Evolutionary conservation across 2,113 vertebrate genomes (phyloP).

Genomic region (Albula goreensis): DNA sequence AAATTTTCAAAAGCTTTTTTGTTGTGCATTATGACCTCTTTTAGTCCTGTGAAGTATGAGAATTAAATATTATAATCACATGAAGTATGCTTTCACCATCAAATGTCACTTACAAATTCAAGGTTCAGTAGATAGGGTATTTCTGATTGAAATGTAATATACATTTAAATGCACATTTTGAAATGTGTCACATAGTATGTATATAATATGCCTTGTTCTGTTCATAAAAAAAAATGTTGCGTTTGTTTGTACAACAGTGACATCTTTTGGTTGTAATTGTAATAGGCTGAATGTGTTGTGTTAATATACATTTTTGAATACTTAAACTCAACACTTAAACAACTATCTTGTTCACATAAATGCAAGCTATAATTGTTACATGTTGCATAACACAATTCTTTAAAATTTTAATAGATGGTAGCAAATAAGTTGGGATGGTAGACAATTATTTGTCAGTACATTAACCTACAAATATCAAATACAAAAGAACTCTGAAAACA

Average conservation of each 20-base stretch:
- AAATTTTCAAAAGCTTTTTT: background rate
- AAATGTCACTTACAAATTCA: background rate
- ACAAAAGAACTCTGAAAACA: too few species aligned
- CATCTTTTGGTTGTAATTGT: constrained; percentile 61
- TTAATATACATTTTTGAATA: background rate
- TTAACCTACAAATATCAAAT: too few species aligned
- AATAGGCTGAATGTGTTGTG: background rate
- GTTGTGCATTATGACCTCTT: background rate
- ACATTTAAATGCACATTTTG: background rate
- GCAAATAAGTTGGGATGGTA: too few species aligned
- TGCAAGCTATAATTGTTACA: too few species aligned
- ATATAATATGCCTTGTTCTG: background rate
- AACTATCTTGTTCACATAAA: too few species aligned
- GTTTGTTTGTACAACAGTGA: constrained; percentile 66
- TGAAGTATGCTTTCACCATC: background rate
- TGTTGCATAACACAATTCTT: too few species aligned
- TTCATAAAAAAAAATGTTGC: background rate
- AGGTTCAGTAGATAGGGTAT: constrained; percentile 5
- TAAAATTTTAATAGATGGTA: too few species aligned
- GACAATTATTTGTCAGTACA: too few species aligned
- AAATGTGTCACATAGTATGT: constrained; percentile 17
- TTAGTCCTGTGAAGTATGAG: background rate
- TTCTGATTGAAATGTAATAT: constrained; percentile 16
- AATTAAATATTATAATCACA: background rate
- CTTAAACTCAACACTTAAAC: too few species aligned